Percentiles rank a stretch among this genome's conserved stretches.
These are phyloP conservation scores for Calosoma granatense DNA, from an alignment of 1,140 invertebrate genomes.

Conservation along the genomic window DNA sequence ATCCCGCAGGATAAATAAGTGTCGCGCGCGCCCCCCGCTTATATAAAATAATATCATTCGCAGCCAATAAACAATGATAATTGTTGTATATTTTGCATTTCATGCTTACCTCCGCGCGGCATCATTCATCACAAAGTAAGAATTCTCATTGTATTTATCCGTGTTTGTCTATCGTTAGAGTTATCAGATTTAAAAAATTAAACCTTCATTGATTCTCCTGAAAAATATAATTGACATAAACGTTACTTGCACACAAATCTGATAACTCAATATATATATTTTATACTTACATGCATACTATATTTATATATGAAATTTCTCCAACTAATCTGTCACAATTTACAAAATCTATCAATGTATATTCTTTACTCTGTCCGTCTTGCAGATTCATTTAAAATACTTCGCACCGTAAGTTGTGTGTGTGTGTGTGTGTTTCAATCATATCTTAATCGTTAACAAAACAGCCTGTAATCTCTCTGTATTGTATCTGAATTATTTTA, in stretches of 20 bases:
- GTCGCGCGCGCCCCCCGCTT: no score
- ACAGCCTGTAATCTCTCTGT: no score
- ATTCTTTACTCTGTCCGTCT: background rate
- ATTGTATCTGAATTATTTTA: no score
- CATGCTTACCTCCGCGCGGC: slow-evolving; percentile 1
- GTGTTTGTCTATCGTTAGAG: no score
- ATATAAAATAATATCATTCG: no score
- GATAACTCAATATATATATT: background rate
- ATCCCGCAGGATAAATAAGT: no score
- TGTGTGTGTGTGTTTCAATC: no score
- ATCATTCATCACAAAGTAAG: slow-evolving; percentile 1
- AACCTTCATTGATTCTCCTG: no score
- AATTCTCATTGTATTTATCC: background rate
- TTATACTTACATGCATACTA: background rate
- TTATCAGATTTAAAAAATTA: no score
- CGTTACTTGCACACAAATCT: background rate
- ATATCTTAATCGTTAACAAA: no score
- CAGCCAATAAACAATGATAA: background rate
- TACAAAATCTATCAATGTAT: background rate
- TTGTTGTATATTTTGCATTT: background rate
- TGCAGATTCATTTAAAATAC: slow-evolving; percentile 11
- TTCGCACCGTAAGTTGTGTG: background rate
- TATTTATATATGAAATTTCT: no score
- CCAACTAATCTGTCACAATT: background rate
- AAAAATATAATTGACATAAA: no score